A percentile compares a stretch with the other conserved stretches of the same genome.
Evolutionary conservation across 2,888 invertebrate species (phyloP).

Genomic region (Nemoura dubitans): DNA sequence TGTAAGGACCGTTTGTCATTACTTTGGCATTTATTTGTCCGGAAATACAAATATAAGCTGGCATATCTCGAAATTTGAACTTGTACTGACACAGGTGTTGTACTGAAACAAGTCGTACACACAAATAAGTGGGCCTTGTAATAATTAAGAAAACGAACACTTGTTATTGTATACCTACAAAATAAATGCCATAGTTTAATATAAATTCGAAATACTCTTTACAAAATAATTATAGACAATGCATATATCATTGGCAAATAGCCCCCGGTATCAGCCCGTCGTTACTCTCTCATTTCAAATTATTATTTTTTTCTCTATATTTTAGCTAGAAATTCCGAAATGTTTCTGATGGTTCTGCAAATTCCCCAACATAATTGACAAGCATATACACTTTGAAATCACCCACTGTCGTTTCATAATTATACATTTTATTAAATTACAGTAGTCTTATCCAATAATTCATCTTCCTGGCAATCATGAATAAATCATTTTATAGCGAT

Average conservation of each 20-base stretch:
- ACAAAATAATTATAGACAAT: neutral
- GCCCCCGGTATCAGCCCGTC: neutral
- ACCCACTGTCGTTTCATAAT: neutral
- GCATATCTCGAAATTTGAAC: neutral
- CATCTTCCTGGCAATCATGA: conserved; percentile 7
- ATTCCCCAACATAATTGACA: neutral
- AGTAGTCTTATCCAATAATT: neutral
- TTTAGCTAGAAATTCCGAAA: neutral
- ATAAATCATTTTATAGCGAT: neutral
- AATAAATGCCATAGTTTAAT: neutral
- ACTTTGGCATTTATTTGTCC: neutral
- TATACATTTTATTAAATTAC: conserved; percentile 7
- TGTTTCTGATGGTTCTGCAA: neutral
- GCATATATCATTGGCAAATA: neutral
- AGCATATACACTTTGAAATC: neutral
- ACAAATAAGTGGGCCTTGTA: neutral
- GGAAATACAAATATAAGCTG: neutral
- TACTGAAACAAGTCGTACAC: neutral
- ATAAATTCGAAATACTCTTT: neutral
- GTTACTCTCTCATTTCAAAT: neutral
- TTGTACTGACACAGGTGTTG: conserved; percentile 7
- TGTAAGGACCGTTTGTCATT: neutral
- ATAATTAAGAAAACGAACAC: neutral
- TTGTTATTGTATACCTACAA: neutral
- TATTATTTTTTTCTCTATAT: neutral